Base-by-base conservation (phyloP, 2,797 vertebrate species). In the Siniperca undulata region DNA sequence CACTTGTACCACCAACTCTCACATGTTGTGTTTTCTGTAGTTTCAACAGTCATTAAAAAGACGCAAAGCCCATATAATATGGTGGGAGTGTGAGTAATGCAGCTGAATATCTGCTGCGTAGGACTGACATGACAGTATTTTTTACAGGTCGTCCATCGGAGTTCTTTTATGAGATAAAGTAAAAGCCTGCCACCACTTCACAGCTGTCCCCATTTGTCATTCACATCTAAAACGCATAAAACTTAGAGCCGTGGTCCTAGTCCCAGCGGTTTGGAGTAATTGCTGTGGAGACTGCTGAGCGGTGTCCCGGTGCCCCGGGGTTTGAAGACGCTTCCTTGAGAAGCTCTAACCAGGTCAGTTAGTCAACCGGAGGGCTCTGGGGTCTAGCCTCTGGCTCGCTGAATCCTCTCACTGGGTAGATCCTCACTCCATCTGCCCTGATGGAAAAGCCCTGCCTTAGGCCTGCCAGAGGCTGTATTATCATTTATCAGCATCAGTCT, bases 321-420 rank as follows among this genome's bases (percentile, higher is more conserved):
- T 72, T 83, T 76, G 52, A 86, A 55, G 67, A 77, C 2, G 16
- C n/a, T 40, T 78, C 81, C 46, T 69, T 69, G 56, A 81, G 78
- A 79, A 38, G 72, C 78, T 81, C 17, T 40, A 68, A 83, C 46
- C 79, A 56, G 81, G 84, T 66, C 78, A 76, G 38, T 24, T 30
- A 72, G 79, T 85, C 82, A 83, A 82, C 81, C 24, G 0, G 50
- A 77, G 75, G 70, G 42, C 61, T 77, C 50, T 59, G 65, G 69
- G 42, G 73, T 82, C 77, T 86, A 78, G 81, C 60, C 88, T 87
- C 77, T 74, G 77, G 70, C 77, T 90, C 22, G 46, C 44, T 50
- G 68, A 76, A 78, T 79, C 77, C 66, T 81, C 71, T 89, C 59
- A 53, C 71, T 27, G 24, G 70, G 46, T 74, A 44, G 44, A 83